Evolutionary conservation across 2,113 vertebrate species (phyloP), one percentile per base, ranked within the genome.

Genomic region (Indri indri): DNA sequence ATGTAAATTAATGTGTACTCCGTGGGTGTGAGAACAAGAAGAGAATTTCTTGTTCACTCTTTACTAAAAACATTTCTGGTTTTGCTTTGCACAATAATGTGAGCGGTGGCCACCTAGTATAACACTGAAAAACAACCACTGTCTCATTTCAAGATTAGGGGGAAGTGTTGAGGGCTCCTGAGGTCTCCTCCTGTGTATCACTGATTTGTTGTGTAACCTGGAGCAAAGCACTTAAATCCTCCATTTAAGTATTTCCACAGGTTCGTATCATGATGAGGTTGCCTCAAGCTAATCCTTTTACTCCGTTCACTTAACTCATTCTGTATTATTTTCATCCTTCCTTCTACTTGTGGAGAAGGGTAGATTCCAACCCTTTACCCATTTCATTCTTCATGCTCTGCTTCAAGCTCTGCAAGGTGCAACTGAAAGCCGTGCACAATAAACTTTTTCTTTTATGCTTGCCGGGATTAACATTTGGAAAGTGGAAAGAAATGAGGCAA

Each of bases 401-500:
- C 4, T 94, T 97, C 27, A 73, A 73, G 4, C 12, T 82, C 32
- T 85, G 61, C 34, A 57, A 66, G n/a, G n/a, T 25, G 12, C 32
- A 89, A 52, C 10, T 40, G 68, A 77, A 16, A 77, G 76, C 4
- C 16, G 66, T 32, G 32, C 10, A 70, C 20, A 90, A 40, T 10
- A 94, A 96, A 90, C 34, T 83, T 89, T 88, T 65, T 16, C 20
- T 80, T 80, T 88, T 45, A 30, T 20, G 30, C 34, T 94, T 70
- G 30, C 54, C 90, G 27, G n/a, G 30, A 94, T 77, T 88, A 95
- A 70, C 54, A 59, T 85, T 91, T 94, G 30, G 45, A 54, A 83
- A 86, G 2, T 32, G 86, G 40, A 88, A 95, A 90, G 54, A 90
- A 95, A 50, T 45, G 23, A 89, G 25, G 22, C 4, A 94, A 77